These are phyloP conservation scores for Jaculus jaculus DNA, from an alignment of 2,113 vertebrate species.

Conservation along the genomic window DNA sequence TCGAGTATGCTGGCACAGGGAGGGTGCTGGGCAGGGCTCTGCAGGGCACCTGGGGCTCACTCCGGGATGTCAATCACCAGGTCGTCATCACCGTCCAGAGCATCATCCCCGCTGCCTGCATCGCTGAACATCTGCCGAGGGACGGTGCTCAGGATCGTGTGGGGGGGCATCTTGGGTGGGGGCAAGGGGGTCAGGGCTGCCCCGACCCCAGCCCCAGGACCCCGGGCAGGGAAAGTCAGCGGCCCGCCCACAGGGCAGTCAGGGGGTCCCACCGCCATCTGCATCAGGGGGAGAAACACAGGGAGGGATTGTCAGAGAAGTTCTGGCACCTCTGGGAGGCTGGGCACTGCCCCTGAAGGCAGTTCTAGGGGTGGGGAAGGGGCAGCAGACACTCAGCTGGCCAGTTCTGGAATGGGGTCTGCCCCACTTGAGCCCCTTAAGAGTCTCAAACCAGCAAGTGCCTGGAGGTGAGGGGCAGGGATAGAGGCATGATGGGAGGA, in stretches of 20 bases:
- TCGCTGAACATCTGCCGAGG: constrained; percentile 87
- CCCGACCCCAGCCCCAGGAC: constrained; percentile 75
- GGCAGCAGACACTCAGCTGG: background rate
- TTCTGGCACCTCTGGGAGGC: background rate
- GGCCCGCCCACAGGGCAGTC: constrained; percentile 80
- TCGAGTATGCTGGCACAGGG: background rate
- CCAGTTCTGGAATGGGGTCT: background rate
- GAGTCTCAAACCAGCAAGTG: constrained; percentile 20
- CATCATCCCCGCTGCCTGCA: constrained; percentile 81
- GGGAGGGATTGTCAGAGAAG: constrained; percentile 27
- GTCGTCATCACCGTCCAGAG: constrained; percentile 83
- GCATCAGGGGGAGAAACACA: constrained; percentile 63
- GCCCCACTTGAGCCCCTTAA: background rate
- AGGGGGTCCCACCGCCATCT: constrained; percentile 81
- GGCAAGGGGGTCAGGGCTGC: constrained; percentile 75
- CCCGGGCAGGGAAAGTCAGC: constrained; percentile 77
- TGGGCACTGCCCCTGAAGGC: background rate
- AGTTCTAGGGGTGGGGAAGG: background rate
- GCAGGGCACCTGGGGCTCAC: constrained; percentile 26
- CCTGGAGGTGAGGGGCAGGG: constrained; percentile 39
- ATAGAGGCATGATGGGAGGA: constrained; percentile 40
- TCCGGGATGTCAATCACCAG: constrained; percentile 85
- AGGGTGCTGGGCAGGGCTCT: background rate
- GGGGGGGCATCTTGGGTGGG: constrained; percentile 80
- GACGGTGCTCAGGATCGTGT: constrained; percentile 84